Conservation (phyloP, 2,113 vertebrate genomes). For the Rhagologus leucostigma region DNA sequence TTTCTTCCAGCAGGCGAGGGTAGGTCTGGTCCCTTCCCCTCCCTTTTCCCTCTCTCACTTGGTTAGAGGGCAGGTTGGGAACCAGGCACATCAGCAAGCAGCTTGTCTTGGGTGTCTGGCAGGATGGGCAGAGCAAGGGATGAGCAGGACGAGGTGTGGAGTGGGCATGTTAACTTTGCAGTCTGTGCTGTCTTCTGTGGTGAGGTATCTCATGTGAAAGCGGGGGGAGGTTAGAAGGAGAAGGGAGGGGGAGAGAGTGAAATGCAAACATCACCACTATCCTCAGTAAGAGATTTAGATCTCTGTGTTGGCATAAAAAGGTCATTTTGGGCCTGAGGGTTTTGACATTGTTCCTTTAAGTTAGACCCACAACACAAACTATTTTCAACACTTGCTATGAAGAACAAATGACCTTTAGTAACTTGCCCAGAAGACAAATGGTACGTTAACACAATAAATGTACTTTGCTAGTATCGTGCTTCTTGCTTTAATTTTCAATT, state of each 20-base stretch:
- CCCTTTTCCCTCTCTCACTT: neutral
- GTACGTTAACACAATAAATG: slow-evolving; percentile 74
- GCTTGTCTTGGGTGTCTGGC: neutral
- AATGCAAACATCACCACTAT: slow-evolving; percentile 57
- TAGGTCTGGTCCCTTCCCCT: neutral
- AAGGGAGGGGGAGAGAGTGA: slow-evolving; percentile 23
- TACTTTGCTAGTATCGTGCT: slow-evolving; percentile 32
- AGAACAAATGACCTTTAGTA: slow-evolving; percentile 82
- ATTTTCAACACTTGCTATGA: slow-evolving; percentile 81
- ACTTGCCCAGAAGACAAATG: slow-evolving; percentile 77
- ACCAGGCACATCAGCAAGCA: neutral
- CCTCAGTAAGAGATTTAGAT: slow-evolving; percentile 69
- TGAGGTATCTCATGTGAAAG: slow-evolving; percentile 17
- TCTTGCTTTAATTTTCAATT: slow-evolving; percentile 66
- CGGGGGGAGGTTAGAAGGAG: neutral
- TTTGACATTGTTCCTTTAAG: slow-evolving; percentile 80
- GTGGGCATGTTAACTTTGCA: neutral
- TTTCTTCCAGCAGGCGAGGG: neutral
- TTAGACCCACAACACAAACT: slow-evolving; percentile 77
- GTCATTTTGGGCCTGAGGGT: slow-evolving; percentile 71
- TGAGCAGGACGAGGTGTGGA: neutral
- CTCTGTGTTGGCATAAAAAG: slow-evolving; percentile 71
- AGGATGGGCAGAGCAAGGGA: neutral
- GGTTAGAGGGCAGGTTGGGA: neutral
- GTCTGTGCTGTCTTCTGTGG: neutral